Conservation (phyloP, 2,797 vertebrate genomes). For the Sciurus carolinensis region DNA sequence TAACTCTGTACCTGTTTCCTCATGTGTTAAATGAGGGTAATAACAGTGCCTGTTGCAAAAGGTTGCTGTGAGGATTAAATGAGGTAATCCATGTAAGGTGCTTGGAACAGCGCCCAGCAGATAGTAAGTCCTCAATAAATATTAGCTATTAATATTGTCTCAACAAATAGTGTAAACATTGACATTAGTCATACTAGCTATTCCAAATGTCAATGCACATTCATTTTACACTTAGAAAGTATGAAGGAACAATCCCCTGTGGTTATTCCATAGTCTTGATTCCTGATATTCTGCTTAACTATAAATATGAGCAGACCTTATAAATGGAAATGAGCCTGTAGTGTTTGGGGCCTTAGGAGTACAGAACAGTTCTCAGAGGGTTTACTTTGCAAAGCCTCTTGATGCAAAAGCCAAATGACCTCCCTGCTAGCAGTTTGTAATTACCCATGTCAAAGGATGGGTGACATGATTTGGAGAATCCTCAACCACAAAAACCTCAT, state of each 20-base stretch:
- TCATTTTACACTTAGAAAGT: conserved; percentile 53
- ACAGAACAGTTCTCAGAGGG: not conserved
- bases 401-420: not conserved
- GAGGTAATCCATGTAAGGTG: conserved; percentile 51
- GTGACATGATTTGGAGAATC: not conserved
- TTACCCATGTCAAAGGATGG: not conserved
- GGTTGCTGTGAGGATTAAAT: conserved; percentile 33
- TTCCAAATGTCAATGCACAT: conserved; percentile 64
- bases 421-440: not conserved
- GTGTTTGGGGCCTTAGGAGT: not conserved
- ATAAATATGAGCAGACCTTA: not conserved
- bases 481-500: not conserved
- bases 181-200: conserved; percentile 43
- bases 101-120: not conserved
- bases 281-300: conserved; percentile 34
- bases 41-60: not conserved
- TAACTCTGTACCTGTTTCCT: not conserved
- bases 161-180: conserved; percentile 63
- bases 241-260: conserved; percentile 11
- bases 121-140: conserved; percentile 71
- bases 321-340: not conserved
- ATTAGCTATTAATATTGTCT: conserved; percentile 72
- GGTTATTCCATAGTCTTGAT: conserved; percentile 9
- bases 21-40: conserved; percentile 47
- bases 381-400: conserved; percentile 21